Evolutionary conservation across 1,140 invertebrate species (phyloP).

Genomic region (Hyles euphorbiae): DNA sequence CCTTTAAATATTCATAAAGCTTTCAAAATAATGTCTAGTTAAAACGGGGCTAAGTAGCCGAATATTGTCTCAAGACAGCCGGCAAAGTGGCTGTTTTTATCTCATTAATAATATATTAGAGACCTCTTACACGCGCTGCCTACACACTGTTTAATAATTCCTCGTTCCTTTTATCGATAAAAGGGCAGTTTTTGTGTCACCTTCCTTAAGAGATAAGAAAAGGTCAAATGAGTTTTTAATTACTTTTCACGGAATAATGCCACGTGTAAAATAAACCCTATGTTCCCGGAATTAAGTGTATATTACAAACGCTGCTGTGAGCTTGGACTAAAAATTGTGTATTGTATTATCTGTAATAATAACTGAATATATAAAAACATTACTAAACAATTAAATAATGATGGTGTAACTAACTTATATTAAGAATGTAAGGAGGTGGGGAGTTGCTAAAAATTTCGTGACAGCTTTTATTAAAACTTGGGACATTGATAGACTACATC

Average conservation of each 20-base stretch:
- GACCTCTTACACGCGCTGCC: constrained; percentile 14
- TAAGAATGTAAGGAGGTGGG: too few species aligned
- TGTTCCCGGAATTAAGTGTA: too few species aligned
- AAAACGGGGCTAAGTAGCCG: constrained; percentile 1
- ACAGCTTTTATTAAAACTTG: too few species aligned
- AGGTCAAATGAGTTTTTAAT: background rate
- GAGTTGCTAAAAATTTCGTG: too few species aligned
- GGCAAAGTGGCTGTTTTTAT: constrained; percentile 12
- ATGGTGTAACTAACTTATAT: too few species aligned
- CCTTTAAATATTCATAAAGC: constrained; percentile 8
- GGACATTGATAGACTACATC: too few species aligned
- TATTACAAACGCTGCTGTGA: too few species aligned
- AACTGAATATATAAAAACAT: too few species aligned
- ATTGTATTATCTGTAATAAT: too few species aligned
- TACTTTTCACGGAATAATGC: background rate
- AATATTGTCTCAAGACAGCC: constrained; percentile 1
- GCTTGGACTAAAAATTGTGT: too few species aligned
- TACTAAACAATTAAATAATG: too few species aligned
- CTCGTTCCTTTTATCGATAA: constrained; percentile 14
- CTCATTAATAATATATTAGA: constrained; percentile 26
- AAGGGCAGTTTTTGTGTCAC: constrained; percentile 4
- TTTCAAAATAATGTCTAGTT: constrained; percentile 8
- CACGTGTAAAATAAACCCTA: background rate
- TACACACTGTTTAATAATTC: constrained; percentile 20
- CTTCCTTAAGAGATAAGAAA: background rate